These are phyloP conservation scores for Ascaphus truei DNA, from an alignment of 2,113 vertebrate genomes.

Conservation along the genomic window DNA sequence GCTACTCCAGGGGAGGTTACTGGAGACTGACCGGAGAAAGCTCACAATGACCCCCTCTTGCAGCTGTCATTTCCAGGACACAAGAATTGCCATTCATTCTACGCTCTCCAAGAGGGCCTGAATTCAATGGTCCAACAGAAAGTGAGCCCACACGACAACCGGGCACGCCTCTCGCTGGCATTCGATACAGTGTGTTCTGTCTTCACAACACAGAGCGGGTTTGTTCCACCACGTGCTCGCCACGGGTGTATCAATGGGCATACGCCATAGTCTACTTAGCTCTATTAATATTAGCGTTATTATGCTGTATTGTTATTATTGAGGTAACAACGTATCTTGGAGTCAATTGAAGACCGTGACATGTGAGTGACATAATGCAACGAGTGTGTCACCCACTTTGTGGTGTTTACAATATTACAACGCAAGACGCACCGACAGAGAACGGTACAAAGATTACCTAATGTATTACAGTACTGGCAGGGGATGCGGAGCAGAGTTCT, in stretches of 20 bases:
- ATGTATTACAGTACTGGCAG: too few species aligned
- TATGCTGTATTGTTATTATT: neutral
- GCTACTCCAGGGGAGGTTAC: too few species aligned
- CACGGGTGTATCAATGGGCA: neutral
- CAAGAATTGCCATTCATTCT: neutral
- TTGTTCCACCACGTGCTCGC: neutral
- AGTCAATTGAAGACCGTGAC: too few species aligned
- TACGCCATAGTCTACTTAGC: neutral
- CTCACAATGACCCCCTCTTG: neutral
- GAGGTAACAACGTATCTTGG: too few species aligned
- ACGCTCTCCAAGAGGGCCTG: neutral
- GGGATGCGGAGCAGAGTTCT: too few species aligned
- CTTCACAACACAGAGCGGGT: conserved; percentile 1
- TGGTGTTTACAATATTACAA: too few species aligned
- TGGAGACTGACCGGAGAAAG: too few species aligned
- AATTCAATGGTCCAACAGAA: neutral
- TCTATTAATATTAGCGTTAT: neutral
- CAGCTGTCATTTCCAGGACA: neutral
- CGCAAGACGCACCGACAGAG: too few species aligned
- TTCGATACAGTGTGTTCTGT: neutral
- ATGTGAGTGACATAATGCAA: too few species aligned
- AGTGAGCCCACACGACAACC: neutral
- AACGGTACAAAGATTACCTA: too few species aligned
- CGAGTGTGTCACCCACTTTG: too few species aligned
- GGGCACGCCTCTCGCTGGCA: neutral